These are phyloP conservation scores for Pentalonia nigronervosa DNA, from an alignment of 1,140 invertebrate species.

Conservation along the genomic window DNA sequence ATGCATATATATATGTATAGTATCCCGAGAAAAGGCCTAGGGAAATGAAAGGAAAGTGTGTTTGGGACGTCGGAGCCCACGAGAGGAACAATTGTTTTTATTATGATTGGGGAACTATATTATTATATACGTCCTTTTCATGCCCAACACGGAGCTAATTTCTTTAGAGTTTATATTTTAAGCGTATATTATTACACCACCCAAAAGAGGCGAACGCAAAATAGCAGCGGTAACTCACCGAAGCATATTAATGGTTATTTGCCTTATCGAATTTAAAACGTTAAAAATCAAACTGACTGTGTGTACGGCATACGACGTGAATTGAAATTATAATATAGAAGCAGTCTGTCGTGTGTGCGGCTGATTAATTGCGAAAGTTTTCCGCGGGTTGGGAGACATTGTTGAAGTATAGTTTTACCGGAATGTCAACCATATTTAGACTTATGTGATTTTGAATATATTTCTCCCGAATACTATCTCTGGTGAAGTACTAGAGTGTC, in stretches of 20 bases:
- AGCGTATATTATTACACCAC: background rate
- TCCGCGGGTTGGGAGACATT: background rate
- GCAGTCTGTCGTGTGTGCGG: background rate
- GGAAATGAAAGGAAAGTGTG: slow-evolving; percentile 40
- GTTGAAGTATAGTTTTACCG: background rate
- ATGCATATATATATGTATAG: background rate
- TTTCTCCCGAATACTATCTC: background rate
- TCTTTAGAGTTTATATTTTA: background rate
- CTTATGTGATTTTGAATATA: slow-evolving; percentile 27
- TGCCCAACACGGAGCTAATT: background rate
- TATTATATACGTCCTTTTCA: background rate
- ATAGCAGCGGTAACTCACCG: background rate
- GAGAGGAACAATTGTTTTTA: slow-evolving; percentile 46
- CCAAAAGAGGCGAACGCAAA: background rate
- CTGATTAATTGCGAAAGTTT: slow-evolving; percentile 28
- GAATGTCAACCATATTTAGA: slow-evolving; percentile 18
- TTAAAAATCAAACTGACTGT: background rate
- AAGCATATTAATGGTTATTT: background rate
- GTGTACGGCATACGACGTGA: background rate
- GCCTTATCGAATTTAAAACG: background rate
- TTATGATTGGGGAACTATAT: background rate
- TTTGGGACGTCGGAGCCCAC: background rate
- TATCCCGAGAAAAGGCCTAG: background rate
- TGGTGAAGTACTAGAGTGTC: background rate
- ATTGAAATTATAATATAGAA: background rate